A percentile compares a stretch with the other conserved stretches of the same genome.
phyloP scores from a whole-genome alignment of 2,113 vertebrate genomes.

The Ciconia boyciana region DNA sequence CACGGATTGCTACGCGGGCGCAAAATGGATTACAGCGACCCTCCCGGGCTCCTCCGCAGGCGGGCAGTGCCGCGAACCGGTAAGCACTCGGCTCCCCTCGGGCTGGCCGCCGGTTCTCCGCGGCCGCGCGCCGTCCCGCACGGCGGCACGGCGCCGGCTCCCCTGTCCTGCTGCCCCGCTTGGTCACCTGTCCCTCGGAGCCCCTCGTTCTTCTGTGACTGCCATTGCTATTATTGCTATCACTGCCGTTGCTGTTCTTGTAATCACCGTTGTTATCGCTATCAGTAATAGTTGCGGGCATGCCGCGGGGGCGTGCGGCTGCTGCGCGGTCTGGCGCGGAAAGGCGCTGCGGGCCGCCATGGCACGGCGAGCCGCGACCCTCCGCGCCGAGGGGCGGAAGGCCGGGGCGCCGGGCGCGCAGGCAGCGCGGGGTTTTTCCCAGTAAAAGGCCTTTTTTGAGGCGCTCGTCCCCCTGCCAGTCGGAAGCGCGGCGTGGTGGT shows the following conservation, averaged over 20 bases:
- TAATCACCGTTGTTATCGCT: not conserved
- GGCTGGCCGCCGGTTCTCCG: not conserved
- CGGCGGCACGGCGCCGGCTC: not conserved
- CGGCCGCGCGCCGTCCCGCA: not conserved
- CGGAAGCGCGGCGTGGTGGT: not conserved
- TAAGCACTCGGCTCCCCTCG: slow-evolving; percentile 50
- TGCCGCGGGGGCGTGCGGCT: not conserved
- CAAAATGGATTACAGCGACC: slow-evolving; percentile 72
- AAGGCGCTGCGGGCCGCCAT: not conserved
- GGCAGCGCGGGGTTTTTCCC: not conserved
- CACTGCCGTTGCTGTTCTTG: not conserved
- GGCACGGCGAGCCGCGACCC: not conserved
- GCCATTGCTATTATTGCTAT: not conserved
- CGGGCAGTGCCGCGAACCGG: slow-evolving; percentile 45
- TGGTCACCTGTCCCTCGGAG: not conserved
- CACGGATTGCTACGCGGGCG: slow-evolving; percentile 22
- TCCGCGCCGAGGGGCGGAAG: not conserved
- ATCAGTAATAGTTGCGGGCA: not conserved
- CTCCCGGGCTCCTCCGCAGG: slow-evolving; percentile 24
- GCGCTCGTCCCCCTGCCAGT: not conserved
- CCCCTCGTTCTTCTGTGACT: not conserved
- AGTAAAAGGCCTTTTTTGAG: not conserved
- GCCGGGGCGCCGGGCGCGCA: not conserved
- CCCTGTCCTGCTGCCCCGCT: not conserved
- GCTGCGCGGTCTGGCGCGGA: not conserved